Base-by-base conservation (phyloP, 2,113 vertebrate species). In the Riparia riparia region DNA sequence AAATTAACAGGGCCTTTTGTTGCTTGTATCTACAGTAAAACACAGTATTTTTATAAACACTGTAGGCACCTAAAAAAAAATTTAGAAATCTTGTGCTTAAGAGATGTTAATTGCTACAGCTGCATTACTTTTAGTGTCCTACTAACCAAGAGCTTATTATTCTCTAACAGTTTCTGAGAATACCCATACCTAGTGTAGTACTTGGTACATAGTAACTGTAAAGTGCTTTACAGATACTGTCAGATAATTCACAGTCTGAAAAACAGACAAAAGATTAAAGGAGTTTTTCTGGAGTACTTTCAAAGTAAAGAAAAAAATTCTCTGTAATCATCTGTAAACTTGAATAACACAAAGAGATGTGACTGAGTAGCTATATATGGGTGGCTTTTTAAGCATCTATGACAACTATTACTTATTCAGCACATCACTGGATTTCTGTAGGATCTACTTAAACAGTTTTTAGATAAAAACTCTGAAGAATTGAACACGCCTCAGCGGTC, bases 171-270 rank as follows among this genome's bases (percentile, higher is more conserved):
- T 85, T 82, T 82, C 74, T 80, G 66, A 54, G 29, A 63, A 37
- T 25, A 89, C 39, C 26, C 24, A 72, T 21, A 86, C 29, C 60
- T 41, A 77, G 39, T 18, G 56, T 47, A 72, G 12, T 41, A 63
- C 34, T 80, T 83, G 26, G 18, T 22, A 70, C 26, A 31, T 63
- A 69, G 18, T 31, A 69, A 90, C 71, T 31, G 14, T 31, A 44
- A 63, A 81, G 51, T 21, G 51, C 64, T 94, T 78, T 71, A 82
- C 19, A 69, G 47, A 61, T 37, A 37, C 51, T 64, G 76, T 86
- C 95, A 96, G 73, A 73, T 90, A 70, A 73, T 54, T 91, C 74
- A 49, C 50, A 54, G 69, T 34, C 44, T 78, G 56, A 93, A 92
- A 82, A 64, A 63, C 49, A 71, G 72, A 58, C 47, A 82, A 78